phyloP scores from a whole-genome alignment of 23 tunicate genomes.

The Styela clava region DNA sequence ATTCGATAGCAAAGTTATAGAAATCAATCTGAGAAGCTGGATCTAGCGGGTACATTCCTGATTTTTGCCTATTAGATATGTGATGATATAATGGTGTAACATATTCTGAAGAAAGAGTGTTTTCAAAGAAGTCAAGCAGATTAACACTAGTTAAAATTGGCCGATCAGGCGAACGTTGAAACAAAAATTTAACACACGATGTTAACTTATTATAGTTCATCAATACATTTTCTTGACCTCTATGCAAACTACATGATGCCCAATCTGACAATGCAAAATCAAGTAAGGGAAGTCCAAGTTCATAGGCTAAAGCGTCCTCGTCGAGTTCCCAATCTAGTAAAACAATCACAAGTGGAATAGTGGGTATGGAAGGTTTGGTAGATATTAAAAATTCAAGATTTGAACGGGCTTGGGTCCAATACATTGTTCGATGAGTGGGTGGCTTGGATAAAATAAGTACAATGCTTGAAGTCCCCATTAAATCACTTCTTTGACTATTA shows the following conservation, averaged over 20 bases:
- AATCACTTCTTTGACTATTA: background rate
- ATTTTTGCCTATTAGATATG: constrained; percentile 8
- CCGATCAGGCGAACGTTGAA: background rate
- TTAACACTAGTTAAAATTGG: constrained; percentile 1
- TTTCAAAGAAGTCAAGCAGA: constrained; percentile 31
- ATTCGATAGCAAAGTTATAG: constrained; percentile 26
- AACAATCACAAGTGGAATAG: constrained; percentile 16
- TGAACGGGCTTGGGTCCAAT: background rate
- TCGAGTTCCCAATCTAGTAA: background rate
- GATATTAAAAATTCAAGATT: background rate
- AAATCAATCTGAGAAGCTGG: constrained; percentile 25
- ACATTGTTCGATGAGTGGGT: background rate
- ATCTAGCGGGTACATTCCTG: constrained; percentile 12
- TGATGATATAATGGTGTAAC: constrained; percentile 33
- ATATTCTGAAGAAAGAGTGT: constrained; percentile 18
- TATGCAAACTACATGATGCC: constrained; percentile 7
- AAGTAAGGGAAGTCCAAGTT: background rate
- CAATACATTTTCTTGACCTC: background rate
- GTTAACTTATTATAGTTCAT: background rate
- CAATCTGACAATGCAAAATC: constrained; percentile 4
- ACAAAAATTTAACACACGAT: background rate
- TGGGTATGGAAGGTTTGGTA: constrained; percentile 24
- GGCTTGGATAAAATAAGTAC: constrained; percentile 9
- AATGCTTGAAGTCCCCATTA: constrained; percentile 31
- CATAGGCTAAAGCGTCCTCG: background rate